Evolutionary conservation across 2,797 vertebrate species (phyloP).

Genomic region (Ceryle rudis): DNA sequence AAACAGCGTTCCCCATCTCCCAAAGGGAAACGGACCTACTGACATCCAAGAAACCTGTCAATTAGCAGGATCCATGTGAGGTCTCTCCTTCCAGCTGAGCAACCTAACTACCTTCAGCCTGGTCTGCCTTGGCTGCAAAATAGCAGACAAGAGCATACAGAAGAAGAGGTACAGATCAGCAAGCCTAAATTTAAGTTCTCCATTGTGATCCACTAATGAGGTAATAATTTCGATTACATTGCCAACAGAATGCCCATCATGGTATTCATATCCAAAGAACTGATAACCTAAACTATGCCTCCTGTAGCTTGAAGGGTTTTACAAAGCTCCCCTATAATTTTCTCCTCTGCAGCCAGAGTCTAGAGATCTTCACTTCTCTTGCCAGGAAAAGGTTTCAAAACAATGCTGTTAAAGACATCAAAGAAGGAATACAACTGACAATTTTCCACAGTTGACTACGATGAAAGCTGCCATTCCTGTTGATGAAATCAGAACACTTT

Average conservation of each 20-base stretch:
- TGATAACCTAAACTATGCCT: background rate
- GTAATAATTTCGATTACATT: background rate
- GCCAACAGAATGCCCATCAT: background rate
- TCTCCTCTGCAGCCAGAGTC: background rate
- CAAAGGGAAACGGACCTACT: background rate
- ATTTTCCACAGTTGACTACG: background rate
- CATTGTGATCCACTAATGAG: background rate
- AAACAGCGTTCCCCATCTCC: background rate
- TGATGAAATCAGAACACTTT: constrained; percentile 30
- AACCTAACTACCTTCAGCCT: background rate
- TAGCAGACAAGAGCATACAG: background rate
- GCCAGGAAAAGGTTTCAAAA: background rate
- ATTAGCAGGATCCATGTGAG: background rate
- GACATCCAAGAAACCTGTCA: background rate
- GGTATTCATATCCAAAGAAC: background rate
- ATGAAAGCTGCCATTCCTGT: background rate
- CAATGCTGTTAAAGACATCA: background rate
- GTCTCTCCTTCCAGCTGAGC: background rate
- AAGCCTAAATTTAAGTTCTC: background rate
- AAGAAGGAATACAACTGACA: constrained; percentile 9
- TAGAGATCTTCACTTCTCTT: background rate
- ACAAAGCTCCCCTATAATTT: background rate
- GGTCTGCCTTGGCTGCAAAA: background rate
- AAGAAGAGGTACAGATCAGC: background rate
- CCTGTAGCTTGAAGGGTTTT: background rate